Percentiles rank a stretch among this genome's conserved stretches.
Conservation (phyloP, 2,113 vertebrate species). For the Mormyrus lacerda region DNA sequence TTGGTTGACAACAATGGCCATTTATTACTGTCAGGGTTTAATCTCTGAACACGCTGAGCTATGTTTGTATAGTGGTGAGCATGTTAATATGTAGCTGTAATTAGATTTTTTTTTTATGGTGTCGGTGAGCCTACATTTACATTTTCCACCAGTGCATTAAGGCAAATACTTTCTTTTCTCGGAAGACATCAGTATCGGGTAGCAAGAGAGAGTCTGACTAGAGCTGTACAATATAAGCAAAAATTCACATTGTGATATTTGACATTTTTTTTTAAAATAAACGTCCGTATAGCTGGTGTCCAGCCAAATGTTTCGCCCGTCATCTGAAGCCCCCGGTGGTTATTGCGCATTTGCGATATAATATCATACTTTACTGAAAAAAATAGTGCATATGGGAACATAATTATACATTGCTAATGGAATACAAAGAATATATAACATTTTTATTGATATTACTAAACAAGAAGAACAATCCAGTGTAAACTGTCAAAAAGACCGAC, state of each 20-base stretch:
- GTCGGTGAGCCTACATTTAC: background rate
- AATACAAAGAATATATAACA: background rate
- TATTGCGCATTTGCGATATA: too few species aligned
- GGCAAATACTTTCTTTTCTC: background rate
- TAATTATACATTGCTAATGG: background rate
- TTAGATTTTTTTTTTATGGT: background rate
- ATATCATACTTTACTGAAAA: too few species aligned
- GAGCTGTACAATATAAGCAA: background rate
- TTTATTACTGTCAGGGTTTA: background rate
- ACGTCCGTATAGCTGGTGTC: too few species aligned
- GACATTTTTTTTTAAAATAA: background rate
- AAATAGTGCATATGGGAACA: background rate
- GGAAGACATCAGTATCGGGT: background rate
- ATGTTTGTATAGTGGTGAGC: background rate
- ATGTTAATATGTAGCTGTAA: background rate
- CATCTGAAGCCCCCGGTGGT: too few species aligned
- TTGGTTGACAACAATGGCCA: slow-evolving; percentile 48
- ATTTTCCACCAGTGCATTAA: background rate
- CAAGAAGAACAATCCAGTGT: background rate
- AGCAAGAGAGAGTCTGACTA: background rate
- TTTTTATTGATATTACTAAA: background rate
- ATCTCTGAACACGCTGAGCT: background rate
- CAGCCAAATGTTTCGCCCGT: too few species aligned
- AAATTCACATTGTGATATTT: background rate
- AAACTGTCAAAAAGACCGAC: background rate